Evolutionary conservation across 2,888 invertebrate species (phyloP).

Genomic region (Melieria omissa): DNA sequence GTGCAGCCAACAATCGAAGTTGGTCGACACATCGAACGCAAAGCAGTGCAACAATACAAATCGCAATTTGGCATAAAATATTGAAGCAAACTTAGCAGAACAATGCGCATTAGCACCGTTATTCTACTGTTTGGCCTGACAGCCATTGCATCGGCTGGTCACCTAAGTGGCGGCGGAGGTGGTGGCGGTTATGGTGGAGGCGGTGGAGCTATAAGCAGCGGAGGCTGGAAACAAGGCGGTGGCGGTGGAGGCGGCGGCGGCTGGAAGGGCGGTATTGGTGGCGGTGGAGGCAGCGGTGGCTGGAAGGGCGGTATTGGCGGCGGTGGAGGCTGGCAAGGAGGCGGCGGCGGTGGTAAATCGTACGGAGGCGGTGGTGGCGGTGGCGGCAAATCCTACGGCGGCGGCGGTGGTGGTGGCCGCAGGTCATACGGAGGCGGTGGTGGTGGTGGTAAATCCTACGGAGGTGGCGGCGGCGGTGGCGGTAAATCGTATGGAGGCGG

Average conservation of each 20-base stretch:
- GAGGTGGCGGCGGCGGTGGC: constrained; percentile 38
- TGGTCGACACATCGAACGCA: constrained; percentile 15
- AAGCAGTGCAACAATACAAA: neutral
- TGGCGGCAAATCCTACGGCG: constrained; percentile 41
- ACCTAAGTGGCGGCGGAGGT: constrained; percentile 41
- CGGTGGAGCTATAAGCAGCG: constrained; percentile 38
- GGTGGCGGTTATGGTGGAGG: constrained; percentile 47
- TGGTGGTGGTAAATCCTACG: constrained; percentile 19
- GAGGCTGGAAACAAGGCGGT: constrained; percentile 17
- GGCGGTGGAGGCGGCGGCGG: constrained; percentile 44
- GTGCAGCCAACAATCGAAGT: constrained; percentile 42
- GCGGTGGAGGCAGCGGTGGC: constrained; percentile 41
- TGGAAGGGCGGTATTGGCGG: constrained; percentile 34
- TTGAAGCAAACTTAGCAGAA: neutral
- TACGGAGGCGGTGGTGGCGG: constrained; percentile 38
- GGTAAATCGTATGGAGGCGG: constrained; percentile 26
- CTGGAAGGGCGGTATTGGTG: constrained; percentile 42
- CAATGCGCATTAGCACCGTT: constrained; percentile 50
- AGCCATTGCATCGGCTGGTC: constrained; percentile 42
- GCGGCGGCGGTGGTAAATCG: constrained; percentile 36
- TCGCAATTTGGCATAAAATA: neutral
- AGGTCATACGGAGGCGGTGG: constrained; percentile 29
- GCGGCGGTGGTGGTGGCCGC: constrained; percentile 37
- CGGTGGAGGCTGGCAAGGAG: constrained; percentile 31
- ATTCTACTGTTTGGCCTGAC: constrained; percentile 45